These are phyloP conservation scores for Odontothrips loti DNA, from an alignment of 2,888 invertebrate species.

Conservation along the genomic window DNA sequence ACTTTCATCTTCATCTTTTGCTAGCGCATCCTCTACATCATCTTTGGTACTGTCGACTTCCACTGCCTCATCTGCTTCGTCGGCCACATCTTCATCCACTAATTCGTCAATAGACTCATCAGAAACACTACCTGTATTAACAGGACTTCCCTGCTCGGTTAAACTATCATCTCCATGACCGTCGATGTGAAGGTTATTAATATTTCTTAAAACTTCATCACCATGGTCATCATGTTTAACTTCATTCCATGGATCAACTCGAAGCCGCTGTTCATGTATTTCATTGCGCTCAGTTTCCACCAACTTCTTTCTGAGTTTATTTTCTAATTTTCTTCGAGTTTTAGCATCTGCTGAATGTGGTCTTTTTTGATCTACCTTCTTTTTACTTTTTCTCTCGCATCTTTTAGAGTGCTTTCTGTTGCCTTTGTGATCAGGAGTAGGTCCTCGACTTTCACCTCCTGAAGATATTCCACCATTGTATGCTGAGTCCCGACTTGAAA, in stretches of 20 bases:
- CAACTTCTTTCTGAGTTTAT: neutral
- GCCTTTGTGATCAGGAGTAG: constrained; percentile 38
- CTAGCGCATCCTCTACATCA: too few relatives aligned
- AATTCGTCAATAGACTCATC: neutral
- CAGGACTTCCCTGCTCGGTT: neutral
- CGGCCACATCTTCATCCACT: neutral
- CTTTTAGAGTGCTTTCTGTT: constrained; percentile 25
- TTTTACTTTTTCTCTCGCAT: neutral
- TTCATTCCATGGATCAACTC: constrained; percentile 4
- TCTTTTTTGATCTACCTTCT: constrained; percentile 9
- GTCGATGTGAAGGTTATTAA: neutral
- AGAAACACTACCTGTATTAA: neutral
- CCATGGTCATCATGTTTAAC: neutral
- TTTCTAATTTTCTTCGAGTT: neutral
- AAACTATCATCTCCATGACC: neutral
- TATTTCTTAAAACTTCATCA: neutral
- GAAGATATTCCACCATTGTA: constrained; percentile 42
- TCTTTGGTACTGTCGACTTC: neutral
- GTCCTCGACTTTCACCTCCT: constrained; percentile 42
- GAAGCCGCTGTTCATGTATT: neutral
- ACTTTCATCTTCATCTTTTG: neutral
- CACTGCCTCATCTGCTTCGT: neutral
- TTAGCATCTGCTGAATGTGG: neutral
- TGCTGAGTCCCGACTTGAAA: constrained; percentile 43
- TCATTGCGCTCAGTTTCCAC: constrained; percentile 15